Conservation (phyloP, 2,888 invertebrate species). For the Thelaira solivaga region DNA sequence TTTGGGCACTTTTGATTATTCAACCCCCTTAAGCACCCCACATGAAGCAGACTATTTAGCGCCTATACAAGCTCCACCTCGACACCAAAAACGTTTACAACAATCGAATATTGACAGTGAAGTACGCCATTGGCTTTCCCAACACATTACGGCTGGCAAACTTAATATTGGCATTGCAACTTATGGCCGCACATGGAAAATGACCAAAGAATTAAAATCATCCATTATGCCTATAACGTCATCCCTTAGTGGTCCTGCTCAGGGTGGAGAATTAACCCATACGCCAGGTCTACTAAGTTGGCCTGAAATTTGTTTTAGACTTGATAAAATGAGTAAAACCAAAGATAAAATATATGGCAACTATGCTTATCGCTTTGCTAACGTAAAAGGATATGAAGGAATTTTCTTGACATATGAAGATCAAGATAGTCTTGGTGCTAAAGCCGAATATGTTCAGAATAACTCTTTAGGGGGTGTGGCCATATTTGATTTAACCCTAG, state of each 20-base stretch:
- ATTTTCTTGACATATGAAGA: slow-evolving; percentile 90
- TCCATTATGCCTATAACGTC: slow-evolving; percentile 86
- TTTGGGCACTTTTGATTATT: slow-evolving; percentile 87
- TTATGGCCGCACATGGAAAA: slow-evolving; percentile 86
- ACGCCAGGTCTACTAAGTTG: slow-evolving; percentile 85
- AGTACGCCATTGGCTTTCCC: slow-evolving; percentile 81
- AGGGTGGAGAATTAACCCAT: slow-evolving; percentile 84
- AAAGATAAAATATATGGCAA: slow-evolving; percentile 85
- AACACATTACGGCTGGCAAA: slow-evolving; percentile 81
- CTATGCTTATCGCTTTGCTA: slow-evolving; percentile 85
- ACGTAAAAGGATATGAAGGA: slow-evolving; percentile 81
- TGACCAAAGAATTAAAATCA: slow-evolving; percentile 84
- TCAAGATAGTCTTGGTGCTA: slow-evolving; percentile 87
- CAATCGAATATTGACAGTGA: slow-evolving; percentile 83
- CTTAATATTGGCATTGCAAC: slow-evolving; percentile 84
- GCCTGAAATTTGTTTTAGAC: slow-evolving; percentile 86
- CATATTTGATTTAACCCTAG: slow-evolving; percentile 85
- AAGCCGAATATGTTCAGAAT: slow-evolving; percentile 84
- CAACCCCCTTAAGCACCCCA: slow-evolving; percentile 84
- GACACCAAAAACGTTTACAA: slow-evolving; percentile 79
- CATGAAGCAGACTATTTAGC: slow-evolving; percentile 87
- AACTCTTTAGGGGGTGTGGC: slow-evolving; percentile 89
- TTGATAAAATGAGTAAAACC: slow-evolving; percentile 81
- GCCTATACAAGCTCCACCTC: slow-evolving; percentile 85
- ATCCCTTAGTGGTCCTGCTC: slow-evolving; percentile 83